Evolutionary conservation across 2,797 vertebrate genomes (phyloP).

Genomic region (Nannoperca obscura): DNA sequence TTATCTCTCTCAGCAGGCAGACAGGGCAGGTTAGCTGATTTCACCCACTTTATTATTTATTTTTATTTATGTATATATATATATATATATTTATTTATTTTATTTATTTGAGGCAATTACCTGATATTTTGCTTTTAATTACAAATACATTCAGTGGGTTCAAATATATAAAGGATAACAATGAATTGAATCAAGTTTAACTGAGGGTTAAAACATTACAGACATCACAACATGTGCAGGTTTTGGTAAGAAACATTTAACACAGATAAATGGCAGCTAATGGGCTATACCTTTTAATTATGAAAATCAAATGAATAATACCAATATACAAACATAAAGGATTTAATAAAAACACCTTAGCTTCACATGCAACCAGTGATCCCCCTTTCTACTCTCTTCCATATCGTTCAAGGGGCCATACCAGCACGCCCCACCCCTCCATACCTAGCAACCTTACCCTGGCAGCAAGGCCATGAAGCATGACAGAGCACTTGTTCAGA

Average conservation of each 20-base stretch:
- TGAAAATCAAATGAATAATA: not conserved
- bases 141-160: not conserved
- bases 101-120: not conserved
- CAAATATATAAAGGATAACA: not conserved
- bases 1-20: too few species aligned
- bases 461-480: slow-evolving; percentile 66
- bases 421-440: slow-evolving; percentile 5
- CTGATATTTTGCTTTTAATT: not conserved
- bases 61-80: too few species aligned
- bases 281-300: not conserved
- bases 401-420: slow-evolving; percentile 5
- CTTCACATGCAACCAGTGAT: not conserved
- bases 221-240: too few species aligned
- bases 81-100: too few species aligned
- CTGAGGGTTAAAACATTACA: not conserved
- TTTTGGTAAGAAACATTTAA: not conserved
- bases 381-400: not conserved
- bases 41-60: not conserved
- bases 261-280: not conserved
- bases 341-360: not conserved
- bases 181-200: not conserved
- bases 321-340: not conserved
- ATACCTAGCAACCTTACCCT: slow-evolving; percentile 34
- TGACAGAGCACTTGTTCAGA: slow-evolving; percentile 69
- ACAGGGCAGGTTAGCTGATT: not conserved